These are phyloP conservation scores for Bucco capensis DNA, from an alignment of 2,113 vertebrate species.

Conservation along the genomic window DNA sequence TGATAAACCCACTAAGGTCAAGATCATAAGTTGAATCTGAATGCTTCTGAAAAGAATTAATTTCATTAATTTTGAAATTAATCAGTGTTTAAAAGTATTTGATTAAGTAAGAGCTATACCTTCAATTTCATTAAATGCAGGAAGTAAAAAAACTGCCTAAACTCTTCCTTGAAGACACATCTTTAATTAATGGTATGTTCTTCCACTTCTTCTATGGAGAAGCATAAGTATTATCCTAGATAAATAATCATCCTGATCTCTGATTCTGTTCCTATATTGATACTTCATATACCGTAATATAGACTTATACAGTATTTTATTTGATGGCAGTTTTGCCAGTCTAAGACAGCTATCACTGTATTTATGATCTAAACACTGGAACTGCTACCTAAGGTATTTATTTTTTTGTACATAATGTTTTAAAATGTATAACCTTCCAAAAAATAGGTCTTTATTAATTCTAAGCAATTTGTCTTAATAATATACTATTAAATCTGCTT, in stretches of 20 bases:
- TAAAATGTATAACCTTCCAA: background rate
- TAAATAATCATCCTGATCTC: background rate
- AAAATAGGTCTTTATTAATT: background rate
- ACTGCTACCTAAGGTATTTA: background rate
- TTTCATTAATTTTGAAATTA: background rate
- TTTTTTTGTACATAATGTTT: background rate
- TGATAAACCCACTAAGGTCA: background rate
- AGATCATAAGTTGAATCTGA: background rate
- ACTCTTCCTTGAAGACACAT: background rate
- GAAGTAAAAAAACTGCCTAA: background rate
- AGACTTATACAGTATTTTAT: background rate
- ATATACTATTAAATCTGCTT: background rate
- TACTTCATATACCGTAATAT: background rate
- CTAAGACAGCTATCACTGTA: background rate
- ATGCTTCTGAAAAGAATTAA: background rate
- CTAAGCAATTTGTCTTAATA: background rate
- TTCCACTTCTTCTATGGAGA: background rate
- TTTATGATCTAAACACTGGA: background rate
- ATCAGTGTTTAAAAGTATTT: background rate
- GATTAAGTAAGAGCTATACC: background rate
- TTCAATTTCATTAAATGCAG: background rate
- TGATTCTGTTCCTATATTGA: background rate
- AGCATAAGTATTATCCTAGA: background rate
- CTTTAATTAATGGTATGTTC: background rate
- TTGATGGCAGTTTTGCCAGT: background rate